Conservation (phyloP, 2,797 vertebrate species). For the Sebastiscus albofasciatus region DNA sequence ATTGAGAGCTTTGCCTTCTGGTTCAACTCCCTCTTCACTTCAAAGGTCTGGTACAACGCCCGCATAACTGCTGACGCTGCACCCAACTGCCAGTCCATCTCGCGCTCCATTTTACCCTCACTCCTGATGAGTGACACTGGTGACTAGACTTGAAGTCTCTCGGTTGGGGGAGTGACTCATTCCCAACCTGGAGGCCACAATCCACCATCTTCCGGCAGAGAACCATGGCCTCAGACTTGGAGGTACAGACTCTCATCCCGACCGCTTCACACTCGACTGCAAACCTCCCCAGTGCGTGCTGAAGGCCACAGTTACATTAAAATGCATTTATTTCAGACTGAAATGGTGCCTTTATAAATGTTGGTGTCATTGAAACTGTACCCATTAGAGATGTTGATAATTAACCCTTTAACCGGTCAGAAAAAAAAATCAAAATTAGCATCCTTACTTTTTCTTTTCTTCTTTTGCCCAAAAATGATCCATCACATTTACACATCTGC, state of each 20-base stretch:
- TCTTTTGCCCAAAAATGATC: neutral
- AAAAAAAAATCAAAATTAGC: neutral
- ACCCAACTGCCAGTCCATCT: too few species aligned
- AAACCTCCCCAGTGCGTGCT: neutral
- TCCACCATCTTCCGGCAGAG: too few species aligned
- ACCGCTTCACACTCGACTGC: neutral
- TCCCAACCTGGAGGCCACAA: too few species aligned
- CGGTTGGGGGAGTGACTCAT: too few species aligned
- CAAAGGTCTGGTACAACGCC: neutral
- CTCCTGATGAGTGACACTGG: too few species aligned
- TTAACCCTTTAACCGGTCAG: neutral
- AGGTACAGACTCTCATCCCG: neutral
- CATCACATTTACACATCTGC: neutral
- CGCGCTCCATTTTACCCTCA: too few species aligned
- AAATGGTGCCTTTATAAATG: neutral
- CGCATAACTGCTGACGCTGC: neutral
- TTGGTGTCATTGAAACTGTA: neutral
- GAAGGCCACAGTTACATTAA: neutral
- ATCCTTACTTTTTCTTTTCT: neutral
- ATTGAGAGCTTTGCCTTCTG: neutral
- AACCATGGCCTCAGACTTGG: too few species aligned
- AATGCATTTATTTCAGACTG: neutral
- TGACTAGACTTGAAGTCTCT: too few species aligned
- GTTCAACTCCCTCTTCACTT: neutral
- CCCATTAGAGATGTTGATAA: neutral